Conservation (phyloP, 2,888 invertebrate species). For the Mesorhabditis sp. region DNA sequence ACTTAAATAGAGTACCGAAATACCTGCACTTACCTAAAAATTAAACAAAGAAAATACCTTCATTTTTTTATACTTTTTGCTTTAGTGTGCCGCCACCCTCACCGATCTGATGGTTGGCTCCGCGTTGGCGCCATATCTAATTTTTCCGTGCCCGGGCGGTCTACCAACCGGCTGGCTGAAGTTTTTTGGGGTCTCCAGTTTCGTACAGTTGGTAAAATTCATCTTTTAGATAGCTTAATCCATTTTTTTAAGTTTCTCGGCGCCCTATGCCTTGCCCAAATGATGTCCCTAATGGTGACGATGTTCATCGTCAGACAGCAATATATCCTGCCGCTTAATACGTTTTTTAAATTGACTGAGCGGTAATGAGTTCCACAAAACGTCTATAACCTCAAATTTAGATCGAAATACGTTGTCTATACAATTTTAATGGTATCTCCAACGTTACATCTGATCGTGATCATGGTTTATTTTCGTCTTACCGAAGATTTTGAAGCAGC, state of each 20-base stretch:
- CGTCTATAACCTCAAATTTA: not conserved
- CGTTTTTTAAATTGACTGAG: not conserved
- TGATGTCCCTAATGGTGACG: not conserved
- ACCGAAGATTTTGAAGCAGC: constrained; percentile 4
- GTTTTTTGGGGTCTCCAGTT: too few relatives aligned
- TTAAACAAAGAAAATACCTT: too few relatives aligned
- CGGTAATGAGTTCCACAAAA: not conserved
- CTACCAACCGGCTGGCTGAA: too few relatives aligned
- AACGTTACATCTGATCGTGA: not conserved
- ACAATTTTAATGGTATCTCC: not conserved
- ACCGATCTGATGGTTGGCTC: too few relatives aligned
- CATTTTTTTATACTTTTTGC: too few relatives aligned
- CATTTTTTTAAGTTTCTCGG: not conserved
- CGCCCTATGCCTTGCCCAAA: not conserved
- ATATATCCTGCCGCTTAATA: not conserved
- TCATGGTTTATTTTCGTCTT: not conserved
- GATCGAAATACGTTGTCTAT: not conserved
- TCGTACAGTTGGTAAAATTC: too few relatives aligned
- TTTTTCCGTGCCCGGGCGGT: too few relatives aligned
- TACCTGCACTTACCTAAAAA: too few relatives aligned
- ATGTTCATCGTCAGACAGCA: not conserved
- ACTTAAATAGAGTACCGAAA: too few relatives aligned
- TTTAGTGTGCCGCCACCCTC: too few relatives aligned
- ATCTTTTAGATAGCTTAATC: too few relatives aligned
- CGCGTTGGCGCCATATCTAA: too few relatives aligned